These are phyloP conservation scores for Porites evermanni DNA, from an alignment of 92 coral and sea anemone species.

Conservation along the genomic window DNA sequence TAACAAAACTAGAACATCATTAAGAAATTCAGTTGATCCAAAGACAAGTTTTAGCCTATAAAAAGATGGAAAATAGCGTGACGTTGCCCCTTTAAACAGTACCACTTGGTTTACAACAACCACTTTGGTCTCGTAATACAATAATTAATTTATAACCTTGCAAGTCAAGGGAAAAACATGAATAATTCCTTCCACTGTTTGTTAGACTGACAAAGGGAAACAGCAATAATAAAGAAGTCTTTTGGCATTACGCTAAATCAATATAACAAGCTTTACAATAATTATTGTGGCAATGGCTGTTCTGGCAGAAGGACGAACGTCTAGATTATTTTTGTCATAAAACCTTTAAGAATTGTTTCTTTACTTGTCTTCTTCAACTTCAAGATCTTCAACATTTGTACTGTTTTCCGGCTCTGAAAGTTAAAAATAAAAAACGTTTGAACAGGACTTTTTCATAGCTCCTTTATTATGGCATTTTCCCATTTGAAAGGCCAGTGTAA, in stretches of 20 bases:
- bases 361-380: constrained; percentile 49
- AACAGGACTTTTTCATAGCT: too few species aligned
- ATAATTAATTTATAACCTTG: too few species aligned
- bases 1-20: too few species aligned
- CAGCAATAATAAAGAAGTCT: background rate
- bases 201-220: background rate
- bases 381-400: constrained; percentile 7
- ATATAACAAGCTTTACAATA: constrained; percentile 18
- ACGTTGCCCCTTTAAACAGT: too few species aligned
- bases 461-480: too few species aligned
- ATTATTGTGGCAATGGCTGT: background rate
- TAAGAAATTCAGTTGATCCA: too few species aligned
- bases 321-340: background rate
- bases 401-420: constrained; percentile 8
- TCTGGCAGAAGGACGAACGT: background rate
- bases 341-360: constrained; percentile 24
- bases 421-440: too few species aligned
- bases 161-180: background rate
- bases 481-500: too few species aligned
- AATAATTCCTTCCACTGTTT: background rate
- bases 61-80: too few species aligned
- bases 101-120: background rate
- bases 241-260: background rate
- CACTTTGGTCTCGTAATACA: background rate
- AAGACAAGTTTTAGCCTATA: too few species aligned